These are phyloP conservation scores for Apostichopus californicus DNA, from an alignment of 35 echinoderm and acorn worm species.

Conservation along the genomic window DNA sequence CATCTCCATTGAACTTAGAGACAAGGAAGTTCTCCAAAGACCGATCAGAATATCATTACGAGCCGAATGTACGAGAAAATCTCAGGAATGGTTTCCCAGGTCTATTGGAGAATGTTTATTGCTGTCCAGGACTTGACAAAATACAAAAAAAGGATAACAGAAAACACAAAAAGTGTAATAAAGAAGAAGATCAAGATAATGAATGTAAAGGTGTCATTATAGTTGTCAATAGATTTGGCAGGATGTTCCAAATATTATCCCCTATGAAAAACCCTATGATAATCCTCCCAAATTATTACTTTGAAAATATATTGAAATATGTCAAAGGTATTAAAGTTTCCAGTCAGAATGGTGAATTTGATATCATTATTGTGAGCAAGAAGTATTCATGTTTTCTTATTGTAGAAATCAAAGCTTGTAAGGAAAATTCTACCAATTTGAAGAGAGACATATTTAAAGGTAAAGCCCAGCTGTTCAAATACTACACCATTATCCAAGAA, in stretches of 20 bases:
- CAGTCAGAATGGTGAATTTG: not conserved
- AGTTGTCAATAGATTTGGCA: no score
- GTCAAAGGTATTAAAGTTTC: not conserved
- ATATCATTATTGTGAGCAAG: not conserved
- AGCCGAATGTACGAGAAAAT: not conserved
- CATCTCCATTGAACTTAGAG: not conserved
- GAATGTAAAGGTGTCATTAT: no score
- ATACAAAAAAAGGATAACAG: no score
- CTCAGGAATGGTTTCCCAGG: not conserved
- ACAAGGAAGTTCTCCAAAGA: not conserved
- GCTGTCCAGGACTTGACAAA: not conserved
- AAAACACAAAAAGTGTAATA: no score
- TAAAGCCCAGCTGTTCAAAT: not conserved
- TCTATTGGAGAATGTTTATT: not conserved
- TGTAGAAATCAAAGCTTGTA: not conserved
- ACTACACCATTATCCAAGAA: not conserved
- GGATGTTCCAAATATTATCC: no score
- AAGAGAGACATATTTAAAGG: not conserved
- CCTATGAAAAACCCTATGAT: no score
- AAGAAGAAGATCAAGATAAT: no score
- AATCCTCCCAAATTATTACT: no score
- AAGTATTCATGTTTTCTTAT: not conserved
- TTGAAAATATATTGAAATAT: conserved; percentile 16
- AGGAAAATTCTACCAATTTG: not conserved
- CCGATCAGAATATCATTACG: not conserved